Conservation (phyloP, 2,113 vertebrate species). For the Malurus alboscapulatus region DNA sequence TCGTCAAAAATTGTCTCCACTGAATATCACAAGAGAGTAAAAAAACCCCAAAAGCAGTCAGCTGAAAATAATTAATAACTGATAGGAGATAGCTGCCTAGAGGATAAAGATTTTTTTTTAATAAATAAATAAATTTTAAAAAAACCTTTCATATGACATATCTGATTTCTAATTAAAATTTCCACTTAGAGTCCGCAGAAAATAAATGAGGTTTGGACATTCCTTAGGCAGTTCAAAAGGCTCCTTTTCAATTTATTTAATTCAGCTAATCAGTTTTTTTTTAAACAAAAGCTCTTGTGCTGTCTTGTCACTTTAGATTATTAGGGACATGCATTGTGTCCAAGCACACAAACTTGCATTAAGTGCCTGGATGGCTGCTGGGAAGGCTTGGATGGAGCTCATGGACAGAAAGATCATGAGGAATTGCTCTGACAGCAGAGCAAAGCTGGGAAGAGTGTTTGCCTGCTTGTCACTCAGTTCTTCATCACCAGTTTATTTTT, state of each 20-base stretch:
- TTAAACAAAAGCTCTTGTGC: neutral
- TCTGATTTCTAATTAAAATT: slow-evolving; percentile 21
- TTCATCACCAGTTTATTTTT: neutral
- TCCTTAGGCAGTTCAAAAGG: neutral
- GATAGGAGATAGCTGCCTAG: neutral
- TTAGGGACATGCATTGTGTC: neutral
- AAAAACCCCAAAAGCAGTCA: neutral
- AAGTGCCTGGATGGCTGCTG: slow-evolving; percentile 15
- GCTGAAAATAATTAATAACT: neutral
- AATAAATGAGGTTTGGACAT: neutral
- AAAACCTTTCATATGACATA: neutral
- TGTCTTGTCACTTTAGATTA: slow-evolving; percentile 47
- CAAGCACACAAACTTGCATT: neutral
- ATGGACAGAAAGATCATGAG: neutral
- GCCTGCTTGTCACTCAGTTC: neutral
- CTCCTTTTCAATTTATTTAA: slow-evolving; percentile 4
- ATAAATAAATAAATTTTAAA: neutral
- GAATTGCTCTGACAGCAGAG: neutral
- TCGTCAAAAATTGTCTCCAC: neutral
- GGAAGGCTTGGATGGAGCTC: neutral
- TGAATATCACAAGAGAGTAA: neutral
- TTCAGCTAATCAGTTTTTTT: neutral
- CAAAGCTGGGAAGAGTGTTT: neutral
- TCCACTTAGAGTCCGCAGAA: neutral
- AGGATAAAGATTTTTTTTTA: neutral